Percentiles rank a stretch among this genome's conserved stretches.
Evolutionary conservation across 2,888 invertebrate species (phyloP).

Genomic region (Conus canariensis): DNA sequence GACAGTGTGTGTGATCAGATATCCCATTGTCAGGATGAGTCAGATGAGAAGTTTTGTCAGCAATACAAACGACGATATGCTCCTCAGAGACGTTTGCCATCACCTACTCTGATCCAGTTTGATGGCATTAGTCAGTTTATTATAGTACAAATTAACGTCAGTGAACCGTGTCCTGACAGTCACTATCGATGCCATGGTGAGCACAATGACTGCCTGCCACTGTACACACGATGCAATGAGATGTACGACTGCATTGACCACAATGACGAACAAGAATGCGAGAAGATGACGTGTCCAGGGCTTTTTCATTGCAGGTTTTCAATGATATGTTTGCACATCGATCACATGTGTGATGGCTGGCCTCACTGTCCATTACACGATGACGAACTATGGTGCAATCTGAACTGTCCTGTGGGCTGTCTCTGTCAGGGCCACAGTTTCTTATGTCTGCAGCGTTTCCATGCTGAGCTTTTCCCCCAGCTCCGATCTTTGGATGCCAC

Average conservation of each 20-base stretch:
- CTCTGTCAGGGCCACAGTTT: not conserved
- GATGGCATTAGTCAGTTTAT: not conserved
- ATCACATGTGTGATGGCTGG: conserved; percentile 26
- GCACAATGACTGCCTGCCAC: not conserved
- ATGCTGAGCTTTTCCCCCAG: not conserved
- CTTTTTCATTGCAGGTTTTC: not conserved
- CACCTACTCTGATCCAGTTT: not conserved
- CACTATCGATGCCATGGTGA: conserved; percentile 6
- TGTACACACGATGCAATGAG: conserved; percentile 1
- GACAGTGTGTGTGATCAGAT: not conserved
- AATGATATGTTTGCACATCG: not conserved
- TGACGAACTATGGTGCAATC: conserved; percentile 20
- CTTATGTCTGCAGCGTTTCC: not conserved
- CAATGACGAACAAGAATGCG: not conserved
- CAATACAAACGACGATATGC: not conserved
- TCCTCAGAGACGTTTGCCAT: not conserved
- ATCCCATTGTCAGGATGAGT: not conserved
- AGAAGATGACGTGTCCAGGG: not conserved
- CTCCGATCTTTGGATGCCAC: conserved; percentile 30
- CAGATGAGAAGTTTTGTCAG: not conserved
- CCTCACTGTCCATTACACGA: conserved; percentile 22
- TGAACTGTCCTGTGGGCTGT: conserved; percentile 5
- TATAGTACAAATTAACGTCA: not conserved
- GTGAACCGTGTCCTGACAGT: not conserved
- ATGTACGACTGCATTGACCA: not conserved